Evolutionary conservation across 2,797 vertebrate genomes (phyloP), one percentile per base, ranked within the genome.

Genomic region (Onychomys leucogaster): DNA sequence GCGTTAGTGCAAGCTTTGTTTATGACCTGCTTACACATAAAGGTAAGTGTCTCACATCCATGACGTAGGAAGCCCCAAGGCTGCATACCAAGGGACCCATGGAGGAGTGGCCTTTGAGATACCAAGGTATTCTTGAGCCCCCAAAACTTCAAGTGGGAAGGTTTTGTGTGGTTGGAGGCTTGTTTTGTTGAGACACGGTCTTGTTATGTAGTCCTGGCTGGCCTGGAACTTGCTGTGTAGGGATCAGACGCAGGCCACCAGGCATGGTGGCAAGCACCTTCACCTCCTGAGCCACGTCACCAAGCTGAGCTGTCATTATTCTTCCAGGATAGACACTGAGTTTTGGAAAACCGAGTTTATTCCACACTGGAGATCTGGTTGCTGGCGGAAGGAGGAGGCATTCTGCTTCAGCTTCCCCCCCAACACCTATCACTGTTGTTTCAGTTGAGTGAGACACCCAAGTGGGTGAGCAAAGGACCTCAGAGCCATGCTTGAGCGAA

Each of bases 21-120:
- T 97, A 95, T 96, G 78, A 98, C 98, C 76, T 99, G 98, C 97
- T 94, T 99, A 94, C 98, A 98, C 93, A 98, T 99, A 32, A 99
- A 99, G 98, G 99, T 99, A 91, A 96, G 98, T 86, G 95, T 61
- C 94, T 85, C 88, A 59, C 55, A 78, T 59, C 17, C 11, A 49
- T 32, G 37, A 10, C 78, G 87, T 1, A 0, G 87, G 61, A 6
- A 11, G 57, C 29, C 46, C 85, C 57, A 82, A n/a, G 1, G 4
- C 94, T 80, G 25, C 52, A 43, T 41, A 92, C 71, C 92, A 14
- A 96, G 57, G 76, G 49, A 85, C 91, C 90, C 43, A 83, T 67
- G 93, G 92, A 90, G 89, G 83, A 93, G 76, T 55, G 63, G 59
- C 89, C 93, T 96, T 34, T 34, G 71, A 43, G 25, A 59, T 69